phyloP scores from a whole-genome alignment of 2,888 invertebrate species.

The Cerastoderma edule region DNA sequence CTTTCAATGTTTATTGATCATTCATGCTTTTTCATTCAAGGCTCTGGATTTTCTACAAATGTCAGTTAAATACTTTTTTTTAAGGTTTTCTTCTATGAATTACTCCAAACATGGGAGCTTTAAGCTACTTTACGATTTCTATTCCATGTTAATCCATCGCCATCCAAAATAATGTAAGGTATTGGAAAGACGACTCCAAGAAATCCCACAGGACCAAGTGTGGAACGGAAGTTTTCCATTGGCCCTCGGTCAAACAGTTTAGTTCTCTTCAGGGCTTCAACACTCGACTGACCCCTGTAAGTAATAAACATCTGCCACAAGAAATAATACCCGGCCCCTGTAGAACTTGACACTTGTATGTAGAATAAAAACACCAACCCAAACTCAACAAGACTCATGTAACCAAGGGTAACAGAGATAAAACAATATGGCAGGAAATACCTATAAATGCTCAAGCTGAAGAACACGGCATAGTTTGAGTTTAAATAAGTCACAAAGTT shows the following conservation, averaged over 20 bases:
- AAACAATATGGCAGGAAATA: conserved; percentile 73
- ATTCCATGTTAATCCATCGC: conserved; percentile 75
- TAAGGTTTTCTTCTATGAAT: no score
- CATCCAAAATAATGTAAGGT: conserved; percentile 66
- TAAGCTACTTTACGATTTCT: conserved; percentile 32
- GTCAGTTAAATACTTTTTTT: no score
- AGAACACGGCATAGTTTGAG: conserved; percentile 64
- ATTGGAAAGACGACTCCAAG: conserved; percentile 78
- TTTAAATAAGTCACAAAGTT: conserved; percentile 66
- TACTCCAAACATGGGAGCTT: no score
- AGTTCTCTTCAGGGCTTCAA: conserved; percentile 74
- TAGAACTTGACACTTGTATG: conserved; percentile 61
- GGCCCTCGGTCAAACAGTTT: conserved; percentile 65
- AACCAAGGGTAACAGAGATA: conserved; percentile 62
- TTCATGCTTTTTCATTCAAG: no score
- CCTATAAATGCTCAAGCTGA: conserved; percentile 63
- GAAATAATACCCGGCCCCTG: conserved; percentile 69
- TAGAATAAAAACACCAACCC: conserved; percentile 66
- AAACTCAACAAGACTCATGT: conserved; percentile 49
- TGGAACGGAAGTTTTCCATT: conserved; percentile 67
- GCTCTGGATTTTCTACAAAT: no score
- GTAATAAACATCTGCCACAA: conserved; percentile 72
- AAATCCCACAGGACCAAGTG: conserved; percentile 79
- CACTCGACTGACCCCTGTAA: conserved; percentile 74
- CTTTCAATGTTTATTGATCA: no score